Evolutionary conservation across 2,113 vertebrate genomes (phyloP).

Genomic region (Rattus norvegicus): DNA sequence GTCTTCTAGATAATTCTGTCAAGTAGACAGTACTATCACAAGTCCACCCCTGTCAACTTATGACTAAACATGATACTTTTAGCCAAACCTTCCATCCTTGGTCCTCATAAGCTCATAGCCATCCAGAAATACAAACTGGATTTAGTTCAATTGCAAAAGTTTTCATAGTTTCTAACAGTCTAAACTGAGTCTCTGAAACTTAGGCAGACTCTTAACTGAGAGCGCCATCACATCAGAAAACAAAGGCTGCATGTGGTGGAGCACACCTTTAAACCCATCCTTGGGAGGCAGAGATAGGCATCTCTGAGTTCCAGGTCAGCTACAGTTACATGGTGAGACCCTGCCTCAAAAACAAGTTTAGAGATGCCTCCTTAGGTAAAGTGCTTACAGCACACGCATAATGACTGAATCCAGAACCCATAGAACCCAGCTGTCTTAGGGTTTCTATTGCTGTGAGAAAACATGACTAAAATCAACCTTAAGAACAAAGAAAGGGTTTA

Average conservation of each 20-base stretch:
- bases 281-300: background rate
- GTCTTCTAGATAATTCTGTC: background rate
- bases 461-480: background rate
- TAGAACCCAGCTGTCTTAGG: background rate
- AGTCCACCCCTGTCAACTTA: background rate
- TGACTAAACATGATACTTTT: background rate
- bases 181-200: background rate
- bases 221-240: background rate
- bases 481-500: background rate
- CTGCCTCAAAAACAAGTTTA: background rate
- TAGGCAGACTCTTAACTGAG: background rate
- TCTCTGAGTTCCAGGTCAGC: background rate
- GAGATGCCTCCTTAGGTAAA: background rate
- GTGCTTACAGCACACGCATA: background rate
- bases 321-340: background rate
- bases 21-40: background rate
- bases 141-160: background rate
- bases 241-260: background rate
- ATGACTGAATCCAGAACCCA: too few relatives aligned
- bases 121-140: background rate
- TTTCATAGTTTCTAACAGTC: background rate
- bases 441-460: background rate
- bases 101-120: background rate
- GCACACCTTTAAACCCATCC: background rate
- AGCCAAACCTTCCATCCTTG: background rate